phyloP scores from a whole-genome alignment of 1,140 invertebrate genomes.

The Geopemphigus sp. region DNA sequence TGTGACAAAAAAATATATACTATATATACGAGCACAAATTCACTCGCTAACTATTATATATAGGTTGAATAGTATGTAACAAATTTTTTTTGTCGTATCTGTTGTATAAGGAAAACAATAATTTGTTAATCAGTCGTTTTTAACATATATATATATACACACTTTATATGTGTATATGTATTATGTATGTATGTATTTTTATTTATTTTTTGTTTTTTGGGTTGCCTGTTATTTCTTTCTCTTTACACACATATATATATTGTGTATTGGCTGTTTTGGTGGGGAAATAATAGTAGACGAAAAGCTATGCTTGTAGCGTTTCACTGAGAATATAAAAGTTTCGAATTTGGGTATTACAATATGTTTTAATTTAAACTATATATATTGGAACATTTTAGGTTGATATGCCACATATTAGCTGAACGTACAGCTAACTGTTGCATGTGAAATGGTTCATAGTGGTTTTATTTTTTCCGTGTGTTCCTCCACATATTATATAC shows the following conservation, averaged over 20 bases:
- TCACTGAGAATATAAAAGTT: conserved; percentile 25
- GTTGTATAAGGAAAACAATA: conserved; percentile 17
- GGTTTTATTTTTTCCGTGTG: conserved; percentile 17
- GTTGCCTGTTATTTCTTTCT: conserved; percentile 45
- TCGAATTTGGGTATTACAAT: conserved; percentile 28
- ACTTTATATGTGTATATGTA: conserved; percentile 5
- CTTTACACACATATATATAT: conserved; percentile 22
- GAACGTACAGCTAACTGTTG: conserved; percentile 45
- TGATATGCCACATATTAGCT: conserved; percentile 45
- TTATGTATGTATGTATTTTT: conserved; percentile 22
- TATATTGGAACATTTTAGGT: conserved; percentile 15
- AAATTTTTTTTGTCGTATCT: conserved; percentile 28
- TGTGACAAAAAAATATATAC: conserved; percentile 36
- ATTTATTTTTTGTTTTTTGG: conserved; percentile 30
- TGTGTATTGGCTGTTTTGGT: conserved; percentile 48
- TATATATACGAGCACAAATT: conserved; percentile 43
- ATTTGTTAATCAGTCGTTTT: conserved; percentile 32
- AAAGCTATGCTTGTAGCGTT: conserved; percentile 49
- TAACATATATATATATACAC: not conserved
- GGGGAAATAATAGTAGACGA: conserved; percentile 38
- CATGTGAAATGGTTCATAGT: conserved; percentile 43
- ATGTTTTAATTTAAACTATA: not conserved
- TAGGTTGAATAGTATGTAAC: conserved; percentile 44
- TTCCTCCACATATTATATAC: not conserved
- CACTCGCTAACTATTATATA: conserved; percentile 44